Base-by-base conservation (phyloP, 2,888 invertebrate species). In the Synanthedon andrenaeformis region DNA sequence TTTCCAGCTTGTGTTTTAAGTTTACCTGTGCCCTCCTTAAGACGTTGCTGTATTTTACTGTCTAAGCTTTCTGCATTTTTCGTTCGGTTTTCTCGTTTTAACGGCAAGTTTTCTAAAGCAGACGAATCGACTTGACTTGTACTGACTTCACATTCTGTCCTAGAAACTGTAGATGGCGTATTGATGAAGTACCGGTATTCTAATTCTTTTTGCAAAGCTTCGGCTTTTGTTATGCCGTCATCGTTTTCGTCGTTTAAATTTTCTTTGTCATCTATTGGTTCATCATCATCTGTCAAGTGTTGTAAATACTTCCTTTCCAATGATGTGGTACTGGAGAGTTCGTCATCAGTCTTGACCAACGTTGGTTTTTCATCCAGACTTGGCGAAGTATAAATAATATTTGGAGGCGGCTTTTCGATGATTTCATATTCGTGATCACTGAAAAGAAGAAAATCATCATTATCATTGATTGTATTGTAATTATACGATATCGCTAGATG, bases 371-470 rank as follows among this genome's bases (percentile, higher is more conserved):
- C 81, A 54, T 88, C 85, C 58, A 76, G 64, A 65, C 73, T 76
- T 28, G 79, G 74, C 55, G 72, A 63, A 52, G 82, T 79, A 65
- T 77, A 84, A 60, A 76, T 65, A 61, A 82, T 79, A 85, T 78
- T 77, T 48, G 79, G 76, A 28, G 77, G 85, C 60, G 93, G 92
- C 67, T 92, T 92, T 74, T 93, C 94, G 78, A 96, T 93, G 65
- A 95, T 94, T 89, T 96, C 96, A 89, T 96, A 96, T 85, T 96
- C 95, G 91, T 96, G 96, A 90, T 96, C 96, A 90, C 96, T 96
- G 89, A 66, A 91, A 91, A 64, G 64, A 72, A 59, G 61, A 62
- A 60, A 56, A 45, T 53, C n/a, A n/a, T n/a, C n/a, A n/a, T 11
- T 49, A 35, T 35, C 35, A 35, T 35, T 35, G 35, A 35, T 35